A percentile compares a stretch with the other conserved stretches of the same genome.
Evolutionary conservation across 1,140 invertebrate genomes (phyloP).

Genomic region (Heliconius hermathena): DNA sequence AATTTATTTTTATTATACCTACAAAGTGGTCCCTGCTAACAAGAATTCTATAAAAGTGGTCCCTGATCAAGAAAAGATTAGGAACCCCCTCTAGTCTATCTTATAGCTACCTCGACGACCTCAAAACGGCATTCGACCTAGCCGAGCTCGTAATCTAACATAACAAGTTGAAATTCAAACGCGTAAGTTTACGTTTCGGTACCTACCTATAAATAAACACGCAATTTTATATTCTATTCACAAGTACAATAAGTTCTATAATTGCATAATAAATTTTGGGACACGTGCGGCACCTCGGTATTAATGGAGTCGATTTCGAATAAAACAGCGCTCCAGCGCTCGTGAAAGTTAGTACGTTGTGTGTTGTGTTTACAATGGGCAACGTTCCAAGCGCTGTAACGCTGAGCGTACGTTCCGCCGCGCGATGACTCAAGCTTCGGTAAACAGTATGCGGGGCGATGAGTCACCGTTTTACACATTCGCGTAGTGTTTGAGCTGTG

Average conservation of each 20-base stretch:
- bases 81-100: slow-evolving; percentile 33
- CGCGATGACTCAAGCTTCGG: slow-evolving; percentile 80
- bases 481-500: slow-evolving; percentile 80
- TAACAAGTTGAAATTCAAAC: slow-evolving; percentile 73
- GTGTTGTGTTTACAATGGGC: slow-evolving; percentile 37
- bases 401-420: slow-evolving; percentile 56
- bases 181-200: slow-evolving; percentile 76
- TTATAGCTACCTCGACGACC: slow-evolving; percentile 68
- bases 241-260: slow-evolving; percentile 50
- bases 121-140: slow-evolving; percentile 79
- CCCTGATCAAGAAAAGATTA: no score
- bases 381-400: slow-evolving; percentile 58
- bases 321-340: slow-evolving; percentile 69
- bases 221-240: slow-evolving; percentile 45
- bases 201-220: slow-evolving; percentile 39
- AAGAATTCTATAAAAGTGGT: no score
- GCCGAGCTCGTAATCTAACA: slow-evolving; percentile 74
- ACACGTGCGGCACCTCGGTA: slow-evolving; percentile 79
- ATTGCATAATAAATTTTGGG: slow-evolving; percentile 49
- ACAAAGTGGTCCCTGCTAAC: no score
- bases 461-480: slow-evolving; percentile 82
- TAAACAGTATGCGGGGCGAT: slow-evolving; percentile 82
- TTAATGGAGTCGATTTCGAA: slow-evolving; percentile 74
- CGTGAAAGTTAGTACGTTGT: slow-evolving; percentile 48
- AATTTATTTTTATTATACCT: no score